phyloP scores from a whole-genome alignment of 1,140 invertebrate species.

The Bombus haemorrhoidalis region DNA sequence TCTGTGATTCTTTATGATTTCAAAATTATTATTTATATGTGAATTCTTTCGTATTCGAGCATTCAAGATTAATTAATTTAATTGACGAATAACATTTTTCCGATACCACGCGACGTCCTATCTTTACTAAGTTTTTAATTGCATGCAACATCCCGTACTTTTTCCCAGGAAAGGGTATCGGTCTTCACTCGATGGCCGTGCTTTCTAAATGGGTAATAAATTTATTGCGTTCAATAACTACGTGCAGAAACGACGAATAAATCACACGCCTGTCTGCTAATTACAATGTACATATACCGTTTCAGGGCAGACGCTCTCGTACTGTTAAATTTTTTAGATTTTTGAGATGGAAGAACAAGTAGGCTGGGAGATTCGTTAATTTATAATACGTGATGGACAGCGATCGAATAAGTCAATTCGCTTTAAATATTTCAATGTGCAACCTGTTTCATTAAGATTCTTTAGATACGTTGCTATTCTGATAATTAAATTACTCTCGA shows the following conservation, averaged over 20 bases:
- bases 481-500: not conserved
- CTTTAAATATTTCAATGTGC: not conserved
- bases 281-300: not conserved
- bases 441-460: not conserved
- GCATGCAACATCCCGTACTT: too few species aligned
- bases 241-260: not conserved
- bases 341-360: not conserved
- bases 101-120: not conserved
- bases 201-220: not conserved
- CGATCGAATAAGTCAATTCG: not conserved
- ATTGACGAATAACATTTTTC: not conserved
- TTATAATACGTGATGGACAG: not conserved
- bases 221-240: not conserved
- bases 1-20: not conserved
- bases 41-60: too few species aligned
- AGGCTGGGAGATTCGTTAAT: not conserved
- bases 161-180: not conserved
- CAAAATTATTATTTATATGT: not conserved
- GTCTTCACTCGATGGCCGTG: not conserved
- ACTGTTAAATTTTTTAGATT: not conserved
- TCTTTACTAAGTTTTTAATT: not conserved
- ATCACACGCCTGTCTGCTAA: not conserved
- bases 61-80: not conserved
- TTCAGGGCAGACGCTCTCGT: not conserved
- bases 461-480: too few species aligned